phyloP scores from a whole-genome alignment of 2,888 invertebrate genomes.

The Coleophora flavipennella region DNA sequence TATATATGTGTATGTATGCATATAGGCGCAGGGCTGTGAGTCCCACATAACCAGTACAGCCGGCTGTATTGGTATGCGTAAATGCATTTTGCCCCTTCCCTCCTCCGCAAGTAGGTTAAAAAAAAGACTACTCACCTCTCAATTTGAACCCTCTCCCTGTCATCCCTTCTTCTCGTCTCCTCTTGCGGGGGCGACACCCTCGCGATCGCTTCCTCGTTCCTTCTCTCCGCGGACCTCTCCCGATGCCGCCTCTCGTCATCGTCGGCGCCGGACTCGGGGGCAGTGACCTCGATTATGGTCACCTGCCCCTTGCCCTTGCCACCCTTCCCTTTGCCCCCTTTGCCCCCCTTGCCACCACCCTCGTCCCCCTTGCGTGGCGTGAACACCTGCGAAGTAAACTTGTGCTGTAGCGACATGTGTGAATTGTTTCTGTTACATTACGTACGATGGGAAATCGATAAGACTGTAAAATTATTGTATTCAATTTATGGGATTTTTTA shows the following conservation, averaged over 20 bases:
- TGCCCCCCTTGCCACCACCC: constrained; percentile 80
- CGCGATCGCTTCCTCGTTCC: constrained; percentile 51
- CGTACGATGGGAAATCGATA: too few relatives aligned
- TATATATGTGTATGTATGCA: too few relatives aligned
- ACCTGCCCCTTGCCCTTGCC: constrained; percentile 82
- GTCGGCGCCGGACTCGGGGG: constrained; percentile 49
- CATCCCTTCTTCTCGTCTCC: constrained; percentile 15
- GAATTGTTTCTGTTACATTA: too few relatives aligned
- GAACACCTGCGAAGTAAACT: constrained; percentile 44
- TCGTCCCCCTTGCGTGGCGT: constrained; percentile 76
- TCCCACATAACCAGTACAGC: too few relatives aligned
- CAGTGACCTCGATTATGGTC: constrained; percentile 75
- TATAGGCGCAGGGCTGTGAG: too few relatives aligned
- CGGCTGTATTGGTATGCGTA: too few relatives aligned
- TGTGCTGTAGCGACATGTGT: too few relatives aligned
- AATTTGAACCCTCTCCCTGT: constrained; percentile 31
- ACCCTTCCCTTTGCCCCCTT: constrained; percentile 81
- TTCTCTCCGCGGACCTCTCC: constrained; percentile 44
- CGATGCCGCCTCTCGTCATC: constrained; percentile 57
- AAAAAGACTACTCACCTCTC: constrained; percentile 15
- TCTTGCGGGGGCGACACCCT: constrained; percentile 45
- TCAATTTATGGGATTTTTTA: too few relatives aligned
- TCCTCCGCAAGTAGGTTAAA: too few relatives aligned
- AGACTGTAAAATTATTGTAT: too few relatives aligned
- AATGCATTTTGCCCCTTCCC: too few relatives aligned